Conservation (phyloP, 2,113 vertebrate genomes). For the Syngnathoides biaculeatus region DNA sequence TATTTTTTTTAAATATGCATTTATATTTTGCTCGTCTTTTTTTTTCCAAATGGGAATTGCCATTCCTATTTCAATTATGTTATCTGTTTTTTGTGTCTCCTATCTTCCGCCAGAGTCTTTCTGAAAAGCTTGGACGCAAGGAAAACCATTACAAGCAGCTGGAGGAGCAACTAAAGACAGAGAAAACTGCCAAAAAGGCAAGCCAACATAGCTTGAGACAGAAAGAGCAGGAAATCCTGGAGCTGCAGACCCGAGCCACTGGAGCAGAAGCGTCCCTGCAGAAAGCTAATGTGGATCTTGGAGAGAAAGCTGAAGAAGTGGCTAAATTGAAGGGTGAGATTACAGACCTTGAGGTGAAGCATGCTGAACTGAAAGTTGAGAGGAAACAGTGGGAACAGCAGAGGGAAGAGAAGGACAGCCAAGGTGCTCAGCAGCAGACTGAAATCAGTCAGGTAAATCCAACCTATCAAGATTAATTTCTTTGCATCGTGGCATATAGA, state of each 20-base stretch:
- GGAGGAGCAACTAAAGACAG: conserved; percentile 78
- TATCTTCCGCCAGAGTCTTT: conserved; percentile 72
- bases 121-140: conserved; percentile 81
- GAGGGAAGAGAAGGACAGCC: conserved; percentile 89
- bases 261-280: conserved; percentile 78
- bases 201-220: conserved; percentile 82
- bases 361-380: conserved; percentile 87
- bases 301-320: conserved; percentile 77
- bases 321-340: conserved; percentile 84
- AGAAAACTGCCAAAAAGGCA: conserved; percentile 79
- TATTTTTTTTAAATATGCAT: background rate
- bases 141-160: conserved; percentile 80
- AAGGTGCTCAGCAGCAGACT: conserved; percentile 84
- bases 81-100: background rate
- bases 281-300: conserved; percentile 77
- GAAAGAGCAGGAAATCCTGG: conserved; percentile 85
- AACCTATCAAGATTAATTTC: background rate
- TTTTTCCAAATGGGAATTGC: background rate
- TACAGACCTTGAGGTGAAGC: conserved; percentile 81
- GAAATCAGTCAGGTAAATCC: conserved; percentile 87
- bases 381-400: conserved; percentile 93
- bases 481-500: background rate
- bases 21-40: background rate
- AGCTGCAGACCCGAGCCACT: conserved; percentile 80
- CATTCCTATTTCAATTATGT: background rate